Evolutionary conservation across 2,113 vertebrate species (phyloP), one percentile per base, ranked within the genome.

Genomic region (Microtus pennsylvanicus): DNA sequence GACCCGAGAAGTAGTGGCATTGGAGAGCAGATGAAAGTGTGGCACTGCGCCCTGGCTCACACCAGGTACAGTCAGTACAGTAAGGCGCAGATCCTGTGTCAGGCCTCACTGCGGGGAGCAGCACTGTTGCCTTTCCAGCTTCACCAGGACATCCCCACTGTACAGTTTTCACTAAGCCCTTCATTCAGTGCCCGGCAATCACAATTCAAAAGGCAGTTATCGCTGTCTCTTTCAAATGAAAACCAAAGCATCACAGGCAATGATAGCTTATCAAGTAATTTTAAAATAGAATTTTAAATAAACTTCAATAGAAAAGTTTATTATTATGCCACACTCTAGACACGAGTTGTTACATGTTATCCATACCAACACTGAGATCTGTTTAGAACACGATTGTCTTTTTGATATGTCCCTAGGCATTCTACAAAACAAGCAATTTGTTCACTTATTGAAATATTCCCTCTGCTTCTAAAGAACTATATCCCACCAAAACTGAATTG

Each of bases 181-280:
- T 58, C 30, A 88, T 5, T 82, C 45, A 91, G 4, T 33, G 16
- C 35, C 88, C 42, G 38, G 7, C 19, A 55, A 70, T 90, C 55
- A 65, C 22, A 65, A 77, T 50, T n/a, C 76, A 58, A 93, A 94
- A 61, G 30, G 42, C 30, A 74, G 24, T 35, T 47, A n/a, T 89
- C 55, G 28, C 16, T 50, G 88, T 5, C 3, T 89, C 35, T 87
- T 90, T 93, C 75, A 92, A 94, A 70, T 72, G 33, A 88, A 90
- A 92, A 65, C 3, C 65, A 70, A 85, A 93, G n/a, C 38, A 80
- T 67, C n/a, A 70, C 5, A 87, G 28, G 28, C n/a, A 50, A 63
- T 30, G 77, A 4, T 67, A 87, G 86, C 85, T 58, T 89, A 93
- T 24, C 92, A 92, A 92, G 3, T 10, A 90, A 77, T 17, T 95